A percentile compares a stretch with the other conserved stretches of the same genome.
Evolutionary conservation across 2,888 invertebrate genomes (phyloP).

Genomic region (Aspidiotus rigidus): DNA sequence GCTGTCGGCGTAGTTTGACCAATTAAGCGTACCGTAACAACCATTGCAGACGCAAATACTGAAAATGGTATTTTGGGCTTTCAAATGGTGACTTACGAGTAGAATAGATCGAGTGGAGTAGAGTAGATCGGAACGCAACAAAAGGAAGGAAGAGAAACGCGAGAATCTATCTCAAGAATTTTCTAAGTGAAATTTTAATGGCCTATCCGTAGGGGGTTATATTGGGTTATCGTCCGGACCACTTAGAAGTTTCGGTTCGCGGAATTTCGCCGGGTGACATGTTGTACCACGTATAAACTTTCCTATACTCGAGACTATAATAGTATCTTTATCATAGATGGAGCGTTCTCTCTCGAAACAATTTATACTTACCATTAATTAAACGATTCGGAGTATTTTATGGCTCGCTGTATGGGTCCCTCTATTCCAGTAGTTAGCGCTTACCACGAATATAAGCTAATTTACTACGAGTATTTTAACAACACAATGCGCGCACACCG

Average conservation of each 20-base stretch:
- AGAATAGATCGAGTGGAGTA: no score
- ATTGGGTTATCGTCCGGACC: slow-evolving; percentile 24
- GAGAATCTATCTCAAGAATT: slow-evolving; percentile 32
- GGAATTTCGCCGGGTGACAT: slow-evolving; percentile 28
- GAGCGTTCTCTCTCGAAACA: slow-evolving; percentile 14
- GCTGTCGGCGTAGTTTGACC: no score
- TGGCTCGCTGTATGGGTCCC: no score
- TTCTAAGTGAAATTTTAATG: slow-evolving; percentile 33
- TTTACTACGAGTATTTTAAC: no score
- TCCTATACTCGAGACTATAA: no score
- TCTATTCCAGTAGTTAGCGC: no score
- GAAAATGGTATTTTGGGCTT: neutral
- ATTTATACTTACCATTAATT: slow-evolving; percentile 31
- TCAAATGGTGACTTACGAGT: no score
- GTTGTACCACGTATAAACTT: slow-evolving; percentile 15
- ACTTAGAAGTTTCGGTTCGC: slow-evolving; percentile 23
- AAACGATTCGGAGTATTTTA: slow-evolving; percentile 31
- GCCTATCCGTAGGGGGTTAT: slow-evolving; percentile 28
- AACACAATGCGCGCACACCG: no score
- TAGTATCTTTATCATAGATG: slow-evolving; percentile 27
- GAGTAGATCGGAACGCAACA: neutral
- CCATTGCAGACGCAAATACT: neutral
- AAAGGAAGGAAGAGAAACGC: slow-evolving; percentile 19
- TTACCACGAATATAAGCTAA: no score
- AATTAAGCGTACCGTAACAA: no score